A percentile compares a stretch with the other conserved stretches of the same genome.
phyloP scores from a whole-genome alignment of 2,113 vertebrate species.

The Chaenogobius annularis region DNA sequence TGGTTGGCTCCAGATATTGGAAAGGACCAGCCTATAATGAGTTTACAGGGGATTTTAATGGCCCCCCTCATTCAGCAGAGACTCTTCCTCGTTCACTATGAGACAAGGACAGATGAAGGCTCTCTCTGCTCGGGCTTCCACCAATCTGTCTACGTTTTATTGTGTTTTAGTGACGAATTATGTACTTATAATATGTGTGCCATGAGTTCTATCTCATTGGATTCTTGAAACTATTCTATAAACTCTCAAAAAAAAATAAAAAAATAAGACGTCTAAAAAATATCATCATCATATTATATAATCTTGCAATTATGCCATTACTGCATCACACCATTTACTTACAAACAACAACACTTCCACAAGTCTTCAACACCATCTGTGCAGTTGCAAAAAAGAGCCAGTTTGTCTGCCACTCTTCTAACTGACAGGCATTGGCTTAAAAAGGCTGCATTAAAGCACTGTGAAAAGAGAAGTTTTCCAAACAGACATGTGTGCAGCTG shows the following conservation, averaged over 20 bases:
- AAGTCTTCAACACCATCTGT: not conserved
- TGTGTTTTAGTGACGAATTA: not conserved
- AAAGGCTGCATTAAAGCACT: too few relatives aligned
- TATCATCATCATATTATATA: too few relatives aligned
- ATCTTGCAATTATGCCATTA: not conserved
- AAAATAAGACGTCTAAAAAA: too few relatives aligned
- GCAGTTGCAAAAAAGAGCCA: too few relatives aligned
- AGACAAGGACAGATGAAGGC: not conserved
- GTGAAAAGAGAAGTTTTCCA: too few relatives aligned
- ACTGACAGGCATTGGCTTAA: too few relatives aligned
- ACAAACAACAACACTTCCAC: not conserved
- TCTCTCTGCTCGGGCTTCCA: not conserved
- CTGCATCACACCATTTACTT: not conserved
- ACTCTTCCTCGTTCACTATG: not conserved
- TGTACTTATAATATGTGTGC: not conserved
- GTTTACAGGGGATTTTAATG: not conserved
- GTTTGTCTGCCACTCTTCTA: too few relatives aligned
- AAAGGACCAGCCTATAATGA: not conserved
- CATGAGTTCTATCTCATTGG: too few relatives aligned
- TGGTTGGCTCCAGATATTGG: not conserved
- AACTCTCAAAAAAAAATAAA: too few relatives aligned
- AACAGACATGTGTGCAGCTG: too few relatives aligned
- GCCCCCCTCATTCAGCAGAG: not conserved
- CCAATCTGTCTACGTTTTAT: not conserved
- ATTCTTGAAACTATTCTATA: too few relatives aligned